Evolutionary conservation across 2,797 vertebrate species (phyloP).

Genomic region (Sphenopsis melanotis): DNA sequence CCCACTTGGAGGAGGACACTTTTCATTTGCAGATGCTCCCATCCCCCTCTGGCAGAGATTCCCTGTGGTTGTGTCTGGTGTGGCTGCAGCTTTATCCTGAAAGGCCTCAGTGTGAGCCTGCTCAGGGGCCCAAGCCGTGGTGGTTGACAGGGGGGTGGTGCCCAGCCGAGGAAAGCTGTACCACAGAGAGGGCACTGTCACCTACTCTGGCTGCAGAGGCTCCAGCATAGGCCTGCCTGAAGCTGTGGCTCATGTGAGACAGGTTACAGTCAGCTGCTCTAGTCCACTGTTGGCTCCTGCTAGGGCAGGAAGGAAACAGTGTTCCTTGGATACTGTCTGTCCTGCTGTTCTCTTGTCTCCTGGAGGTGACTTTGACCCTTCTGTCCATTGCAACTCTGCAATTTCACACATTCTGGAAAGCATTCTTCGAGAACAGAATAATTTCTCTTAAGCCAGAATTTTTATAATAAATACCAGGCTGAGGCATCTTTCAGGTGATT

Average conservation of each 20-base stretch:
- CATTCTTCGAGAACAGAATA: not conserved
- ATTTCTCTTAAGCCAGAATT: not conserved
- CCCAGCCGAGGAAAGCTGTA: not conserved
- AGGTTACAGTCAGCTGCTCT: not conserved
- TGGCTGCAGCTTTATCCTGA: not conserved
- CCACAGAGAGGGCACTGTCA: not conserved
- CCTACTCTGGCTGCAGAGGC: not conserved
- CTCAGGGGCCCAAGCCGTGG: rapidly evolving
- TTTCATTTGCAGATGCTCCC: not conserved
- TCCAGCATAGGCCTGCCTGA: not conserved
- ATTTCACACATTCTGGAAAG: not conserved
- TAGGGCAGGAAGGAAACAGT: not conserved
- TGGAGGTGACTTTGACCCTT: not conserved
- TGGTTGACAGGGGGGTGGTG: not conserved
- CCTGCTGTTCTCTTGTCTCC: not conserved
- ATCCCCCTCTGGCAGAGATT: not conserved
- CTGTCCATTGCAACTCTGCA: not conserved
- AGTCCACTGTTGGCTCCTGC: not conserved
- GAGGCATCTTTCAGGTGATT: not conserved
- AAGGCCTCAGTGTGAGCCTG: not conserved
- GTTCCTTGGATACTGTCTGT: not conserved
- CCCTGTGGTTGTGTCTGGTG: not conserved
- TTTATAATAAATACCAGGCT: not conserved
- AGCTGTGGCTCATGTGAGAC: not conserved
- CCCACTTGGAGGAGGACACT: not conserved